Percentiles rank a stretch among this genome's conserved stretches.
phyloP scores from a whole-genome alignment of 2,888 invertebrate genomes.

The Plebejus anna region DNA sequence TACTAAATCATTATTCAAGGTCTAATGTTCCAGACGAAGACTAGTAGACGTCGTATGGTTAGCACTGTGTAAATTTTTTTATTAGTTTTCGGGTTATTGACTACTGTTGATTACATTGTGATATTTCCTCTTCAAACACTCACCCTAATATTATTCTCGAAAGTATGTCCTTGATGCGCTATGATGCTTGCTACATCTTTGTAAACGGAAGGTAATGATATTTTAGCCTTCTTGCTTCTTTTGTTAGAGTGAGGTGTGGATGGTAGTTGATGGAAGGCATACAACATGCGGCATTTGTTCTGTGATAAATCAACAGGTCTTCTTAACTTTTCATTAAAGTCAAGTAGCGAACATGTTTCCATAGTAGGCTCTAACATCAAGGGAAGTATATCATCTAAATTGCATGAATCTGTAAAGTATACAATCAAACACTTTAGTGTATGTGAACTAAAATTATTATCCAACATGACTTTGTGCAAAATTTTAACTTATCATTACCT shows the following conservation, averaged over 20 bases:
- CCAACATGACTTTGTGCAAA: too few species aligned
- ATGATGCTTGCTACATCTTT: constrained; percentile 55
- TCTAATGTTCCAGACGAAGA: too few species aligned
- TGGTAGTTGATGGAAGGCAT: constrained; percentile 55
- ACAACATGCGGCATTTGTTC: constrained; percentile 56
- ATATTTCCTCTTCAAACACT: constrained; percentile 38
- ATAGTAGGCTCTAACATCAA: constrained; percentile 49
- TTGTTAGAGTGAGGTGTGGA: constrained; percentile 41
- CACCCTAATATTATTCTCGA: constrained; percentile 51
- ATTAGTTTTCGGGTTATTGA: neutral
- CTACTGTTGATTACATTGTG: neutral
- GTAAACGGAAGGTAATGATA: constrained; percentile 46
- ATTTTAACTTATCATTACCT: neutral
- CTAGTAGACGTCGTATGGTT: too few species aligned
- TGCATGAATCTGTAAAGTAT: constrained; percentile 50
- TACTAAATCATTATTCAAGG: too few species aligned
- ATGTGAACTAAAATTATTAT: neutral
- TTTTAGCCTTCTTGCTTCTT: constrained; percentile 37
- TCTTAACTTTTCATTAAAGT: constrained; percentile 61
- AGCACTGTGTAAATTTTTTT: neutral
- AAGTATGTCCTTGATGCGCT: constrained; percentile 35
- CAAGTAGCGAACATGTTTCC: constrained; percentile 52
- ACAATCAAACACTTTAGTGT: neutral
- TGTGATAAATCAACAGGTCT: constrained; percentile 48
- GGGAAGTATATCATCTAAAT: constrained; percentile 48